Percentiles rank a stretch among this genome's conserved stretches.
These are phyloP conservation scores for Steatornis caripensis DNA, from an alignment of 2,113 vertebrate species.

Conservation along the genomic window DNA sequence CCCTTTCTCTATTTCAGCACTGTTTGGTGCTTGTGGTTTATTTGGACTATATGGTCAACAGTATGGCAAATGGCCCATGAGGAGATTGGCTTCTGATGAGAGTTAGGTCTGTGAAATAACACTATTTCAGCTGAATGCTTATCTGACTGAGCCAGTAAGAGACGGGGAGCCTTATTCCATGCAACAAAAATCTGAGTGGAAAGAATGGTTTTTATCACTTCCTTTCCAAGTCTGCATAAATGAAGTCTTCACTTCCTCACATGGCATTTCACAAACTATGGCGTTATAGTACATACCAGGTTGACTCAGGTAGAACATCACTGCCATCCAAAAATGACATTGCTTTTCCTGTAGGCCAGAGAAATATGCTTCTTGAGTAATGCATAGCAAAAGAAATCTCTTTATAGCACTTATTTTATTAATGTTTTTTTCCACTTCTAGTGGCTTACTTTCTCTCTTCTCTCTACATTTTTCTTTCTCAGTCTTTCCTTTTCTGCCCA, in stretches of 20 bases:
- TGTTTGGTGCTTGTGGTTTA: background rate
- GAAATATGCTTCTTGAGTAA: background rate
- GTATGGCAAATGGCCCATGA: background rate
- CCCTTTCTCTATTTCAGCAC: background rate
- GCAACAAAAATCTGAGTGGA: background rate
- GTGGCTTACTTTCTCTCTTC: background rate
- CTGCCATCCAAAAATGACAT: background rate
- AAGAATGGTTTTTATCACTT: background rate
- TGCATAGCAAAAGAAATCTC: background rate
- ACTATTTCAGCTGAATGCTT: background rate
- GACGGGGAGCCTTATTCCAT: background rate
- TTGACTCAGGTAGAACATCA: background rate
- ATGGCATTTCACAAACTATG: background rate
- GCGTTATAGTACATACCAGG: background rate
- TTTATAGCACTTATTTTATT: background rate
- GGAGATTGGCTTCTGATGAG: background rate
- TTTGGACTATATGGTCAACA: background rate
- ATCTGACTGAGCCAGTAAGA: background rate
- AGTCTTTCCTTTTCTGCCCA: background rate
- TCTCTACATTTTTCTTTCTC: background rate
- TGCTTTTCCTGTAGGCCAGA: background rate
- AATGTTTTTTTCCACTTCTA: background rate
- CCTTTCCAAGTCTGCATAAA: constrained; percentile 11
- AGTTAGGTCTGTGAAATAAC: background rate
- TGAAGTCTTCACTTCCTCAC: constrained; percentile 8